phyloP scores from a whole-genome alignment of 35 echinoderm and acorn worm genomes.

The Antedon bifida region DNA sequence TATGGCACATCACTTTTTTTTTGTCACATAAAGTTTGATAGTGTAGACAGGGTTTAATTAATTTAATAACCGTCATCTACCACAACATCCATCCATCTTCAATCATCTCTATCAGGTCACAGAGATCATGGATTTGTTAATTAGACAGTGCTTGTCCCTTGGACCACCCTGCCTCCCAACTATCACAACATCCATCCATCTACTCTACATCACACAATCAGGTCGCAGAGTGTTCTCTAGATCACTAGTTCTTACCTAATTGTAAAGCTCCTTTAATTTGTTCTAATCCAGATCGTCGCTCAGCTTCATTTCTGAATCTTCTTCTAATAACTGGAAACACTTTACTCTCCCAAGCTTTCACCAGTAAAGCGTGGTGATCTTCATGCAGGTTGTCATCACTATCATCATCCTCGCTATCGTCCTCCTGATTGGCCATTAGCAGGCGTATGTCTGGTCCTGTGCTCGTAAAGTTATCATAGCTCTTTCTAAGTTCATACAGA shows the following conservation, averaged over 20 bases:
- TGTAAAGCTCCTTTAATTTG: constrained; percentile 74
- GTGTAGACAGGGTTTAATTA: too few relatives aligned
- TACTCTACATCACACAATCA: too few relatives aligned
- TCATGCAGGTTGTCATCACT: constrained; percentile 46
- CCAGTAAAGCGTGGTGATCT: constrained; percentile 53
- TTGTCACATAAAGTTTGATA: too few relatives aligned
- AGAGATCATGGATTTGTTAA: too few relatives aligned
- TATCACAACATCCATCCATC: too few relatives aligned
- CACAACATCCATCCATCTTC: too few relatives aligned
- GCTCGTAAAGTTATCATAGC: constrained; percentile 52
- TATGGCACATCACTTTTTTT: too few relatives aligned
- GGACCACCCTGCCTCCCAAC: too few relatives aligned
- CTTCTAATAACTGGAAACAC: constrained; percentile 65
- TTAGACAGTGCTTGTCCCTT: too few relatives aligned
- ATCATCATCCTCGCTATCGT: constrained; percentile 51
- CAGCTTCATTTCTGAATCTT: constrained; percentile 59
- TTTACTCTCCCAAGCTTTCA: constrained; percentile 65
- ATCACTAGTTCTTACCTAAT: constrained; percentile 24
- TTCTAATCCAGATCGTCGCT: constrained; percentile 47
- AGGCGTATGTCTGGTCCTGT: constrained; percentile 35
- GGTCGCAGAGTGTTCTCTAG: too few relatives aligned
- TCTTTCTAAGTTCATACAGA: constrained; percentile 35
- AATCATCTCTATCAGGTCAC: too few relatives aligned
- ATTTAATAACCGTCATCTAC: too few relatives aligned
- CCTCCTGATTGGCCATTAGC: constrained; percentile 16